Evolutionary conservation across 1,140 invertebrate genomes (phyloP).

Genomic region (Heliconius nattereri): DNA sequence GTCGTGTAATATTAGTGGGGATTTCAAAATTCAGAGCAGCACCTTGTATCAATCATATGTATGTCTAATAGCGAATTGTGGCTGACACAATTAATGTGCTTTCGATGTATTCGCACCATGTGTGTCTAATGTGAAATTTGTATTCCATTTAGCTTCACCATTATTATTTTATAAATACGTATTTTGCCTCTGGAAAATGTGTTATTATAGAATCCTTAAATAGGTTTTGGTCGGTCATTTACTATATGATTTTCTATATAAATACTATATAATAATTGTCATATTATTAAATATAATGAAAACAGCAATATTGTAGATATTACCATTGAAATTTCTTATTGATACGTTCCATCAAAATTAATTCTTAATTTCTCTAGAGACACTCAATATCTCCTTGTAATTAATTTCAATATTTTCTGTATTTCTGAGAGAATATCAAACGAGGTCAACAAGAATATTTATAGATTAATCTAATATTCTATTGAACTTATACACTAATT

Average conservation of each 20-base stretch:
- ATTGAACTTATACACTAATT: too few species aligned
- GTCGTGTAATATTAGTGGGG: neutral
- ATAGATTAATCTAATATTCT: too few species aligned
- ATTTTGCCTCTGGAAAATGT: neutral
- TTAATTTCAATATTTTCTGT: too few species aligned
- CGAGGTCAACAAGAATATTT: too few species aligned
- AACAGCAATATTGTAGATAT: neutral
- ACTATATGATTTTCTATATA: too few species aligned
- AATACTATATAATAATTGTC: too few species aligned
- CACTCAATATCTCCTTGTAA: too few species aligned
- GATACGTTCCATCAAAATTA: neutral
- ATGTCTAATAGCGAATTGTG: constrained; percentile 33
- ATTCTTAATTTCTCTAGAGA: too few species aligned
- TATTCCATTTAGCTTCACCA: neutral
- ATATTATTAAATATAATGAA: too few species aligned
- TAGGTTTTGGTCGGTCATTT: too few species aligned
- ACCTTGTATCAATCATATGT: constrained; percentile 40
- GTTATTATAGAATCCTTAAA: too few species aligned
- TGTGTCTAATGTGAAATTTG: constrained; percentile 15
- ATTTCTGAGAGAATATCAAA: too few species aligned
- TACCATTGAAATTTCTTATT: neutral
- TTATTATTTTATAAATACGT: neutral
- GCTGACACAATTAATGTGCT: constrained; percentile 39
- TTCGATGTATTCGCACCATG: constrained; percentile 32
- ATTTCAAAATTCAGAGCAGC: constrained; percentile 33